phyloP scores from a whole-genome alignment of 2,888 invertebrate genomes.

The Dioctria linearis region DNA sequence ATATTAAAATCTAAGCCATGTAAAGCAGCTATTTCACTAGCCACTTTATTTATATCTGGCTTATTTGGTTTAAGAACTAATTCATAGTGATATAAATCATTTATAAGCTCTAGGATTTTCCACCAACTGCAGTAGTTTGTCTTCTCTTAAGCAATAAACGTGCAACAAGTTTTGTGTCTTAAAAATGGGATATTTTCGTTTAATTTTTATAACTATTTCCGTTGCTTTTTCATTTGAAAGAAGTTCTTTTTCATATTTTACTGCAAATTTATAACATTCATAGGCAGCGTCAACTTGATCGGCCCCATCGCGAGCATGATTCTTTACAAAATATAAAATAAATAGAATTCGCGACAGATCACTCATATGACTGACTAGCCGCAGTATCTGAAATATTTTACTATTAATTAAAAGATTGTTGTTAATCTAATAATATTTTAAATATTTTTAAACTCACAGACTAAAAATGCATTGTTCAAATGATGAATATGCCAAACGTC shows the following conservation, averaged over 20 bases:
- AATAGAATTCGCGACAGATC: slow-evolving; percentile 66
- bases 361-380: slow-evolving; percentile 66
- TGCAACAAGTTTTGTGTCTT: slow-evolving; percentile 69
- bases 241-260: slow-evolving; percentile 63
- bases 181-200: slow-evolving; percentile 69
- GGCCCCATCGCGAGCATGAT: slow-evolving; percentile 69
- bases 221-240: slow-evolving; percentile 60
- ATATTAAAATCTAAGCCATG: slow-evolving; percentile 65
- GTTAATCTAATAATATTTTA: too few relatives aligned
- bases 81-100: slow-evolving; percentile 67
- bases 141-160: slow-evolving; percentile 67
- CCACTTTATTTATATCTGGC: slow-evolving; percentile 68
- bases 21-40: slow-evolving; percentile 66
- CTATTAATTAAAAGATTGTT: not conserved
- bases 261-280: slow-evolving; percentile 69
- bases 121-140: slow-evolving; percentile 66
- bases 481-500: slow-evolving; percentile 69
- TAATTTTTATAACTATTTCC: slow-evolving; percentile 67
- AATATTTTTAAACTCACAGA: slow-evolving; percentile 62
- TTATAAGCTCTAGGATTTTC: slow-evolving; percentile 68
- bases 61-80: slow-evolving; percentile 66
- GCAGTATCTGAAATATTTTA: slow-evolving; percentile 63
- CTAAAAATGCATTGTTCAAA: slow-evolving; percentile 70
- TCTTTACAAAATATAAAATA: slow-evolving; percentile 69
- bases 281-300: slow-evolving; percentile 70